Base-by-base conservation (phyloP, 2,888 invertebrate species). In the Eudasyphora cyanicolor region DNA sequence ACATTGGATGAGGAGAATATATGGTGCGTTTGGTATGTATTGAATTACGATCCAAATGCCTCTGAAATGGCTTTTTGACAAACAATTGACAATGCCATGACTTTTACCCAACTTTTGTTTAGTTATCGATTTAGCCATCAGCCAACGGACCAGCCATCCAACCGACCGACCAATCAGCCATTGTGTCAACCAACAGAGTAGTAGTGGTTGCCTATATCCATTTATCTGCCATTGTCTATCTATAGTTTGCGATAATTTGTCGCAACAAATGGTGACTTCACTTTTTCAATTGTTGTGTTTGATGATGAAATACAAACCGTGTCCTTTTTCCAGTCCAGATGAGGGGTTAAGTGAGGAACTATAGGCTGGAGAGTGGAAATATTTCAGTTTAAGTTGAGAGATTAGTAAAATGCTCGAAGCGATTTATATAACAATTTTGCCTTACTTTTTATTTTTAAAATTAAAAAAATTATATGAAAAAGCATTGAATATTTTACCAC, bases 51-150 rank as follows among this genome's bases (percentile, higher is more conserved):
- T 79, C 69, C 51, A 51, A 76, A 70, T 70, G 49, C 78, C n/a
- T 57, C 54, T n/a, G 76, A 85, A 85, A 85, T 85, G 82, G 74
- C 84, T 82, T 80, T 82, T 82, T 84, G 84, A 81, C 84, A 84
- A 85, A 82, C 84, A 85, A 84, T 85, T 84, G 86, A 86, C 86
- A 85, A 75, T 84, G 79, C 67, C 84, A 78, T 85, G 86, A 85
- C 85, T 86, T 86, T 67, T 49, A 62, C 60, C 74, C 74, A 82
- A 81, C 81, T 77, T 80, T 84, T 78, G 77, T 84, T 67, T 38
- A 67, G 42, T 42, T 81, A 81, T 84, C 84, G 84, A 84, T 76
- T 84, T 67, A 67, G 67, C 42, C 42, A 67, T 67, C 67, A 67
- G 60, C 60, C 60, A 57, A 10, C 21, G 14, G 38, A 75, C 67